phyloP scores from a whole-genome alignment of 2,797 vertebrate genomes.

The Loriculus beryllinus region DNA sequence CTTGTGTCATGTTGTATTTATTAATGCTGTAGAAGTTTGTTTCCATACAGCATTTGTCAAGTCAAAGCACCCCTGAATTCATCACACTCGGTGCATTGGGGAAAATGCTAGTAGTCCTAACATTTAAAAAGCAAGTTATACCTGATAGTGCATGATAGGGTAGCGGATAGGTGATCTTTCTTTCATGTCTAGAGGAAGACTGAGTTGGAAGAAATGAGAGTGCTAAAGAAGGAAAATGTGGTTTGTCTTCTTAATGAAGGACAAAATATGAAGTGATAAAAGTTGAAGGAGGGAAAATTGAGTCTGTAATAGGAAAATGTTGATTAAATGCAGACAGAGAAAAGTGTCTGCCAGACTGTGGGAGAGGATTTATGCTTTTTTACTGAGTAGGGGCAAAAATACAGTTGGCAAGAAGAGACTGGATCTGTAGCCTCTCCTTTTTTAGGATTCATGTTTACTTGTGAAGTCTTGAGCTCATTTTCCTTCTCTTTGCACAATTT shows the following conservation, averaged over 20 bases:
- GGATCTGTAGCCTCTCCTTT: neutral
- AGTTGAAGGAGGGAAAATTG: slow-evolving; percentile 1
- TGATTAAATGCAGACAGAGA: slow-evolving; percentile 36
- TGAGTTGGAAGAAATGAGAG: neutral
- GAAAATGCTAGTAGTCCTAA: neutral
- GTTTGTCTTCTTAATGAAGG: slow-evolving; percentile 9
- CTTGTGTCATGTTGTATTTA: neutral
- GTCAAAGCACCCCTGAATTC: neutral
- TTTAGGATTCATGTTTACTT: slow-evolving; percentile 7
- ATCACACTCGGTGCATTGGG: neutral
- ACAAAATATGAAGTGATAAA: neutral
- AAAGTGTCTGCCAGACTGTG: slow-evolving; percentile 11
- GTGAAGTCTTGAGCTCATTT: neutral
- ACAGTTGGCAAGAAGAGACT: neutral
- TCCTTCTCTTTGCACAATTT: neutral
- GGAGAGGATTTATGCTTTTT: neutral
- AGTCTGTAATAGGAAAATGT: slow-evolving; percentile 21
- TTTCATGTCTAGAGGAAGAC: neutral
- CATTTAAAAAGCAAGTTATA: neutral
- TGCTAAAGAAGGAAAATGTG: neutral
- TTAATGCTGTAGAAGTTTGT: neutral
- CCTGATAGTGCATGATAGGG: neutral
- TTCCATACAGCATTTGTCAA: neutral
- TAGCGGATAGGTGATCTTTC: neutral
- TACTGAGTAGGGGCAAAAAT: neutral